Evolutionary conservation across 2,797 vertebrate species (phyloP), one percentile per base, ranked within the genome.

Genomic region (Sebastes cheni): DNA sequence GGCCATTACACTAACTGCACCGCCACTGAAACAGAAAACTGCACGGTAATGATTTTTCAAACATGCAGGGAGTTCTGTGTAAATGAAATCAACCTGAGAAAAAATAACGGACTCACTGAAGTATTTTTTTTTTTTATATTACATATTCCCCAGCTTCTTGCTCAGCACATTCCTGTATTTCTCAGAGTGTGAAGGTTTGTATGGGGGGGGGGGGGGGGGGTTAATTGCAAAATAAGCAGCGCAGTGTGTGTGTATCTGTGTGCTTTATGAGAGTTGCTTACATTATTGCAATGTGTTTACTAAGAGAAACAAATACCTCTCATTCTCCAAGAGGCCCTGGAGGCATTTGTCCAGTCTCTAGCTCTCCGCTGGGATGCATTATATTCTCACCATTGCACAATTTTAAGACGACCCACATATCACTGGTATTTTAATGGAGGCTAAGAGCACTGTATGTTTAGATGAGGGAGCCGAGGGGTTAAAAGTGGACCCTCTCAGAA

Each of bases 251-350:
- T 62, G n/a, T 30, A 23, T 60, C 16, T 71, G 18, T 66, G 72
- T 58, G 59, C 42, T 20, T 72, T 34, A 65, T 65, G 50, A 76
- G 59, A 74, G 50, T 75, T 84, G 85, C 77, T 88, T 82, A 87
- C 64, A 75, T 88, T 83, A 82, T 76, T 81, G 20, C 82, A 89
- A 83, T 81, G 77, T 90, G 80, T 90, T 89, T 91, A 85, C 75
- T 14, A 36, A 80, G 82, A 79, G 60, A 72, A 84, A 86, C 58
- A 88, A 82, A 89, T 86, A 67, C 73, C 50, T 80, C 61, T 75
- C 58, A 72, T 79, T 86, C 80, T 80, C 25, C 29, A 79, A 61
- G 46, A 62, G 74, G 36, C 73, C 83, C 72, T 66, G 8, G 68
- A 80, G 82, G 66, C 80, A 46, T 76, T 81, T 83, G 83, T 85